Conservation (phyloP, 2,888 invertebrate species). For the Drosophila barbarae region DNA sequence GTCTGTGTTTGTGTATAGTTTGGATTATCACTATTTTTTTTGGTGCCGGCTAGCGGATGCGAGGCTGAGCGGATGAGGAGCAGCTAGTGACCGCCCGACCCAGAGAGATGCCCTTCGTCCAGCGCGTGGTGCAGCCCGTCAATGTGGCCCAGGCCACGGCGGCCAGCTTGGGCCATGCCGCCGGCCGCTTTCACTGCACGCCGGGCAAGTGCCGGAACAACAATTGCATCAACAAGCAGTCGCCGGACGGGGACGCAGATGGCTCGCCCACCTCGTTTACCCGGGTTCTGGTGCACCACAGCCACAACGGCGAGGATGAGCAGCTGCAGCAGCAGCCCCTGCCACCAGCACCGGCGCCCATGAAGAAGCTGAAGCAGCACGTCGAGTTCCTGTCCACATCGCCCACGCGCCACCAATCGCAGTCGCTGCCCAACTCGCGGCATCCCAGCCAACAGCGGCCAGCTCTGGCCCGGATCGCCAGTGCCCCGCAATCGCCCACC, state of each 20-base stretch:
- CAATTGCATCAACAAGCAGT: conserved; percentile 75
- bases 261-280: conserved; percentile 45
- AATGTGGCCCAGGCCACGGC: conserved; percentile 84
- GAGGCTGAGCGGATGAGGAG: conserved; percentile 30
- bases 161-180: conserved; percentile 60
- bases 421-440: conserved; percentile 63
- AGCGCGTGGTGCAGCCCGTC: conserved; percentile 90
- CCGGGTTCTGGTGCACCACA: conserved; percentile 55
- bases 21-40: conserved; percentile 24
- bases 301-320: conserved; percentile 54
- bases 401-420: conserved; percentile 51
- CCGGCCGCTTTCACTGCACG: conserved; percentile 67
- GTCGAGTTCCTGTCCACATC: conserved; percentile 74
- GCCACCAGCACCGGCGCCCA: conserved; percentile 62
- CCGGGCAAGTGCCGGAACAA: conserved; percentile 76
- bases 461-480: conserved; percentile 44
- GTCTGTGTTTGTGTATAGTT: conserved; percentile 26
- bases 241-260: conserved; percentile 45
- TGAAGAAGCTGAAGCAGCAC: conserved; percentile 77
- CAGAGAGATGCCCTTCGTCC: conserved; percentile 89
- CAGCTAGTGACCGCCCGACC: conserved; percentile 37
- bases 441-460: conserved; percentile 62
- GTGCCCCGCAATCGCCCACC: conserved; percentile 70
- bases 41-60: conserved; percentile 17
- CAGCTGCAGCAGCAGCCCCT: conserved; percentile 52